These are phyloP conservation scores for Brachyalestes nurse DNA, from an alignment of 2,797 vertebrate species.

Conservation along the genomic window DNA sequence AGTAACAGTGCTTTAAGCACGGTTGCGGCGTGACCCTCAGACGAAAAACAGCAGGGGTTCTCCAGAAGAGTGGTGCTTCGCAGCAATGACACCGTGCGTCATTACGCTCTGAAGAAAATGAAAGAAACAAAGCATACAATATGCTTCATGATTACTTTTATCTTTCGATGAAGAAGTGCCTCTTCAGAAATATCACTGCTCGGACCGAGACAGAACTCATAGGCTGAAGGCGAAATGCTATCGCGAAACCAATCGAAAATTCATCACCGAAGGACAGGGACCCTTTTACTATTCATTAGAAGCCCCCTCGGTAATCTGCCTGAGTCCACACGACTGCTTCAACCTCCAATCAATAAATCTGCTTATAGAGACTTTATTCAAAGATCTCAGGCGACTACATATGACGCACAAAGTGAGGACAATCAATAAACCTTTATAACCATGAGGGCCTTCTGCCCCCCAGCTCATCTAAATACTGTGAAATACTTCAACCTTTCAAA, in stretches of 20 bases:
- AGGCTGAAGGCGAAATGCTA: not conserved
- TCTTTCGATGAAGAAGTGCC: not conserved
- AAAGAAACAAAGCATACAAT: not conserved
- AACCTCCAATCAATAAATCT: slow-evolving; percentile 1
- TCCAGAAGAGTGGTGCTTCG: not conserved
- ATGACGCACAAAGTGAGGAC: not conserved
- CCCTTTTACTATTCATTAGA: slow-evolving; percentile 7
- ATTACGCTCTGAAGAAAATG: not conserved
- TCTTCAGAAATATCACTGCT: not conserved
- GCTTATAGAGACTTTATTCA: not conserved
- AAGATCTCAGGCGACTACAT: not conserved
- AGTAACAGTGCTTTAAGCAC: not conserved
- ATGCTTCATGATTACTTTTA: not conserved
- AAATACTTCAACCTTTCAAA: too few species aligned
- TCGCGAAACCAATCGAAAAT: slow-evolving; percentile 4
- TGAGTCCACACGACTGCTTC: not conserved
- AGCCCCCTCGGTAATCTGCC: not conserved
- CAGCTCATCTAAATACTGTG: too few species aligned
- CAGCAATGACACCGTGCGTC: not conserved
- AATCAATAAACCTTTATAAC: not conserved
- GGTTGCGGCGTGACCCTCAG: not conserved
- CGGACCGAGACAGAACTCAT: not conserved
- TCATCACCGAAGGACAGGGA: not conserved
- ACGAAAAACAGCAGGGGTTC: not conserved
- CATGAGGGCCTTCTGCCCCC: not conserved